A percentile compares a stretch with the other conserved stretches of the same genome.
Evolutionary conservation across 2,113 vertebrate species (phyloP).

Genomic region (Leuciscus idus): DNA sequence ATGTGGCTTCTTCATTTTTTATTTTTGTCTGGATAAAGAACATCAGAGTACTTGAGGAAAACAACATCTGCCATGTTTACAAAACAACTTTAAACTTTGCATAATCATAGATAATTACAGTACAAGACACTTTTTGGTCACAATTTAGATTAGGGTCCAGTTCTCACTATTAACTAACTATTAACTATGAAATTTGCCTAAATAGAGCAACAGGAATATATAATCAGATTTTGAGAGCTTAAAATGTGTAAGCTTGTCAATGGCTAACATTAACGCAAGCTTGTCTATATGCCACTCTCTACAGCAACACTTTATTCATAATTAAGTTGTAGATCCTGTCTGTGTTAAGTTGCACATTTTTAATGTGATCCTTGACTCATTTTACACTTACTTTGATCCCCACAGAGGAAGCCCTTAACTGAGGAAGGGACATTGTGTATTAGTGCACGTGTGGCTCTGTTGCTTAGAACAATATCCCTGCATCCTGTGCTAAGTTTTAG

Average conservation of each 20-base stretch:
- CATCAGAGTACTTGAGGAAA: neutral
- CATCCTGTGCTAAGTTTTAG: conserved; percentile 75
- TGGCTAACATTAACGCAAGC: neutral
- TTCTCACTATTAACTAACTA: no score
- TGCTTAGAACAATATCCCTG: conserved; percentile 62
- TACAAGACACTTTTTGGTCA: no score
- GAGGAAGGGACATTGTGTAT: neutral
- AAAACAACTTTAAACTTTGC: neutral
- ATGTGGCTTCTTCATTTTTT: no score
- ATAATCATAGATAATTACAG: neutral
- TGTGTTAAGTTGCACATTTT: neutral
- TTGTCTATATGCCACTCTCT: neutral
- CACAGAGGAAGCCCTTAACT: conserved; percentile 27
- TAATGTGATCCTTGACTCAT: conserved; percentile 5
- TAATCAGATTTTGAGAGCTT: neutral
- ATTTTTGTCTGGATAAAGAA: neutral
- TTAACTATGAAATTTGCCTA: no score
- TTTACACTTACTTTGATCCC: conserved; percentile 17
- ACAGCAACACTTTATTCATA: neutral
- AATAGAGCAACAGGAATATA: neutral
- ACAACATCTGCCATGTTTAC: no score
- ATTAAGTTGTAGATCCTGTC: neutral
- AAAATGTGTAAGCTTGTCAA: neutral
- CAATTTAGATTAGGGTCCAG: no score
- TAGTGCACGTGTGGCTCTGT: conserved; percentile 34